A percentile compares a stretch with the other conserved stretches of the same genome.
Conservation (phyloP, 2,888 invertebrate genomes). For the Pyrgus malvae region DNA sequence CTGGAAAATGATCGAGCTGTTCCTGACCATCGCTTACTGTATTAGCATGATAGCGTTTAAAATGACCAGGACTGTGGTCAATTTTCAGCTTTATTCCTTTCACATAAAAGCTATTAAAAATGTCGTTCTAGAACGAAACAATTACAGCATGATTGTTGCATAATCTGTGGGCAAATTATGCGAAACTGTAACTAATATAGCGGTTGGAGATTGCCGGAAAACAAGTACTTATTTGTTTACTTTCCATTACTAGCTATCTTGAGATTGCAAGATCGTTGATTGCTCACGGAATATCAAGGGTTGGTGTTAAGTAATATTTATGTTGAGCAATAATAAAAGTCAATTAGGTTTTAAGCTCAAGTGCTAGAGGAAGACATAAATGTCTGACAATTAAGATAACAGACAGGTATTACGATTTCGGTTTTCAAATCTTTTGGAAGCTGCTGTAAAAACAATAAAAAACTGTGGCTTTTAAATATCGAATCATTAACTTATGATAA, state of each 20-base stretch:
- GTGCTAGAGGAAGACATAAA: background rate
- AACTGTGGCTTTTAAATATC: too few species aligned
- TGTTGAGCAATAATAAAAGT: background rate
- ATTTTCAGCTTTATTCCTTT: slow-evolving; percentile 12
- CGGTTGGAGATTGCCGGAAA: slow-evolving; percentile 22
- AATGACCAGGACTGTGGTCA: background rate
- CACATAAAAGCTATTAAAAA: background rate
- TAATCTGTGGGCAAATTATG: slow-evolving; percentile 25
- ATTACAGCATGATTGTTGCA: slow-evolving; percentile 26
- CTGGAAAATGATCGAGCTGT: slow-evolving; percentile 29
- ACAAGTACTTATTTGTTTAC: slow-evolving; percentile 22
- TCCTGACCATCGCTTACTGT: slow-evolving; percentile 27
- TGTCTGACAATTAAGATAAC: background rate
- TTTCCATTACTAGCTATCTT: slow-evolving; percentile 7
- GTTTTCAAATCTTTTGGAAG: background rate
- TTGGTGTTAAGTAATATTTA: background rate
- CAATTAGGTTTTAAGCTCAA: background rate
- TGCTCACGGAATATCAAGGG: slow-evolving; percentile 1
- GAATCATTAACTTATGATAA: too few species aligned
- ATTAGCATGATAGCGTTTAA: slow-evolving; percentile 17
- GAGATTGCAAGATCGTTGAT: slow-evolving; percentile 7
- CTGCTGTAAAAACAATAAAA: too few species aligned
- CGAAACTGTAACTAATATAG: slow-evolving; percentile 27
- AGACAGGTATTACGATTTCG: background rate
- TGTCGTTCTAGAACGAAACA: slow-evolving; percentile 14